phyloP scores from a whole-genome alignment of 2,797 vertebrate species.

The Neosilurus hyrtlii region DNA sequence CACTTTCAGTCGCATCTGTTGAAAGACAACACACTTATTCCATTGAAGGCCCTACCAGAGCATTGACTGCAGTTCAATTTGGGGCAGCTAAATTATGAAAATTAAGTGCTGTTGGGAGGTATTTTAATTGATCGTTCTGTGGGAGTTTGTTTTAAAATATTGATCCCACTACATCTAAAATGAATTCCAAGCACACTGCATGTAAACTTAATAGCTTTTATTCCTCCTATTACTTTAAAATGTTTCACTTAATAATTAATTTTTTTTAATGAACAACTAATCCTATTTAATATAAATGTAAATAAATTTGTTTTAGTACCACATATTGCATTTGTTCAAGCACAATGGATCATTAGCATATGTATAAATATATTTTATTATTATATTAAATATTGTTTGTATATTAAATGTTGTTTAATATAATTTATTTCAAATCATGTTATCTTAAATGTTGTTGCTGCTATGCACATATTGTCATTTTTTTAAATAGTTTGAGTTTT shows the following conservation, averaged over 20 bases:
- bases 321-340: not conserved
- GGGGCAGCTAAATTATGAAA: conserved; percentile 76
- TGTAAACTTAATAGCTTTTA: conserved; percentile 17
- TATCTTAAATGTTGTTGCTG: not conserved
- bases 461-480: not conserved
- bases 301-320: not conserved
- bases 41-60: conserved; percentile 70
- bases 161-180: conserved; percentile 61
- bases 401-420: not conserved
- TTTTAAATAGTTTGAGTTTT: not conserved
- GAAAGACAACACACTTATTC: conserved; percentile 74
- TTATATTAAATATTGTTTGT: too few relatives aligned
- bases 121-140: conserved; percentile 73
- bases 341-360: not conserved
- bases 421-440: not conserved
- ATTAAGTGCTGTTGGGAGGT: conserved; percentile 79
- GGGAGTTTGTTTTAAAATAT: conserved; percentile 67
- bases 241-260: conserved; percentile 9
- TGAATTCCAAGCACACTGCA: conserved; percentile 1
- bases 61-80: conserved; percentile 60
- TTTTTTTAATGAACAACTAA: not conserved
- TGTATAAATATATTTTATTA: not conserved
- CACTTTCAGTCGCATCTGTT: conserved; percentile 79
- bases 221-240: conserved; percentile 11
- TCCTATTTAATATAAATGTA: not conserved